These are phyloP conservation scores for Manacus vitellinus DNA, from an alignment of 2,113 vertebrate species.

Conservation along the genomic window DNA sequence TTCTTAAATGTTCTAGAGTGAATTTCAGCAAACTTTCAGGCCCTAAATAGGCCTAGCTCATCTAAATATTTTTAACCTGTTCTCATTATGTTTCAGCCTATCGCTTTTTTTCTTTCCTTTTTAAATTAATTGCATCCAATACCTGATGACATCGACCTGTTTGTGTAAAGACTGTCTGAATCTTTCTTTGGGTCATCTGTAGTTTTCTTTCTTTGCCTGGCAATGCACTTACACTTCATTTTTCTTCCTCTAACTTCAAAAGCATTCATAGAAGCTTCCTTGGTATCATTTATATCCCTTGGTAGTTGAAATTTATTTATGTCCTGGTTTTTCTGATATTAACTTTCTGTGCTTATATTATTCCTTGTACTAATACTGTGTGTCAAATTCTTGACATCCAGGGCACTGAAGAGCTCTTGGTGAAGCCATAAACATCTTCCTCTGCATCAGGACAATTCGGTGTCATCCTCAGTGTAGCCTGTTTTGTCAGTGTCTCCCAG, in stretches of 20 bases:
- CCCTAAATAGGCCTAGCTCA: not conserved
- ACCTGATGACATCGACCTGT: not conserved
- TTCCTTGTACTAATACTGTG: not conserved
- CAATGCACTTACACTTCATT: not conserved
- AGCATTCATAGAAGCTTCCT: not conserved
- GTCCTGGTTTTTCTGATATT: not conserved
- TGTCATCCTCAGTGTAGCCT: not conserved
- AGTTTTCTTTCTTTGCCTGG: not conserved
- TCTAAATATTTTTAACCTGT: not conserved
- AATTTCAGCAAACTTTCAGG: not conserved
- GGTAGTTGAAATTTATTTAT: not conserved
- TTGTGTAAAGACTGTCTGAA: not conserved
- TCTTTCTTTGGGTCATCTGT: not conserved
- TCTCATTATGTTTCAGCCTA: not conserved
- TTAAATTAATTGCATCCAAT: not conserved
- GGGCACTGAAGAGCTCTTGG: not conserved
- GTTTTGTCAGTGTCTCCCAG: not conserved
- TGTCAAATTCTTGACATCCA: not conserved
- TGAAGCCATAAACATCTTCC: not conserved
- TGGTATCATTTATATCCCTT: not conserved
- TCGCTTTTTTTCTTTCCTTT: not conserved
- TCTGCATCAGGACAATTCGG: not conserved
- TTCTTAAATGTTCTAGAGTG: not conserved
- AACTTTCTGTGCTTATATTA: not conserved
- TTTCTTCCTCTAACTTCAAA: not conserved